These are phyloP conservation scores for Hyppa rectilinea DNA, from an alignment of 2,888 invertebrate species.

Conservation along the genomic window DNA sequence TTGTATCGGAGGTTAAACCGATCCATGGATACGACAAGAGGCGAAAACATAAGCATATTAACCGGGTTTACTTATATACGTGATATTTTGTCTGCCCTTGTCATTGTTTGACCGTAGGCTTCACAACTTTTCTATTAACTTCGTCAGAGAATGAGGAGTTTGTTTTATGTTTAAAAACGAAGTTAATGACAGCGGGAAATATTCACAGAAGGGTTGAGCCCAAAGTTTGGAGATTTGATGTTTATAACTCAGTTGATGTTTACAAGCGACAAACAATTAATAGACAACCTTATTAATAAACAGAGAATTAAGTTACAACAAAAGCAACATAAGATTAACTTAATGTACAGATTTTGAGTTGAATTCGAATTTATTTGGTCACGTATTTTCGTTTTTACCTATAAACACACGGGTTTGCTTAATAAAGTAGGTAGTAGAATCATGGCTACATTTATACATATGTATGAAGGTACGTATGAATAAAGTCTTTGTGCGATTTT, in stretches of 20 bases:
- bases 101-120: conserved; percentile 37
- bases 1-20: conserved; percentile 39
- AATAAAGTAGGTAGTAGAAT: too few relatives aligned
- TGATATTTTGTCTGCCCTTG: conserved; percentile 35
- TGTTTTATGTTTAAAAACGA: conserved; percentile 48
- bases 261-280: conserved; percentile 23
- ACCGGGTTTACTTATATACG: conserved; percentile 19
- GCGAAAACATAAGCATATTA: conserved; percentile 34
- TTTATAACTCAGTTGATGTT: conserved; percentile 42
- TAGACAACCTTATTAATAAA: conserved; percentile 4
- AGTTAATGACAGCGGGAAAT: conserved; percentile 49
- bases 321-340: not conserved
- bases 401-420: not conserved
- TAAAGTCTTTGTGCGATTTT: too few relatives aligned
- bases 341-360: not conserved
- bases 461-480: too few relatives aligned
- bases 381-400: not conserved
- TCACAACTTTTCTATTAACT: conserved; percentile 36
- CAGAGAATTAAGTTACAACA: not conserved
- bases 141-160: conserved; percentile 48
- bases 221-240: conserved; percentile 23
- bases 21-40: conserved; percentile 36
- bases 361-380: not conserved
- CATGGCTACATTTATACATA: too few relatives aligned
- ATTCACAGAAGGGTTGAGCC: conserved; percentile 37